Conservation (phyloP, 2,113 vertebrate genomes). For the Agapornis roseicollis region DNA sequence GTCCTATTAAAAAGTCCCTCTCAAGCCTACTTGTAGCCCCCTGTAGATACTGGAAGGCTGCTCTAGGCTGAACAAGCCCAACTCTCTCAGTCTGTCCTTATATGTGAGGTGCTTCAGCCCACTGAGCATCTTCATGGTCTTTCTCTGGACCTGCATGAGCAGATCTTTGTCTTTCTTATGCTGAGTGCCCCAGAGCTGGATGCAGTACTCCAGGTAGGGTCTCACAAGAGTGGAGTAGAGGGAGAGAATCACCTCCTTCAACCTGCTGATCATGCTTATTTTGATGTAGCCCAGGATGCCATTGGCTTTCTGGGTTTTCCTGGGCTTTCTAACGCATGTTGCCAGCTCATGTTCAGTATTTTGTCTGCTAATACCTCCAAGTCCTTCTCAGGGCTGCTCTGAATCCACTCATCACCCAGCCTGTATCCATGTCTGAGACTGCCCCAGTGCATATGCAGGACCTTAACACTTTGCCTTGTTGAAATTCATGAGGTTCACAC, state of each 20-base stretch:
- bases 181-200: neutral
- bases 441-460: neutral
- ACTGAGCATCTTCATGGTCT: neutral
- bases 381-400: neutral
- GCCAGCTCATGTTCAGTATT: neutral
- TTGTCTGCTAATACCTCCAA: neutral
- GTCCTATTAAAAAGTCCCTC: neutral
- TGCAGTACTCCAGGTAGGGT: neutral
- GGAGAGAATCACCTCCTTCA: neutral
- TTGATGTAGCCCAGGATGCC: neutral
- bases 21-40: neutral
- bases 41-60: neutral
- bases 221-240: neutral
- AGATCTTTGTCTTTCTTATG: neutral
- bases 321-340: rapidly evolving
- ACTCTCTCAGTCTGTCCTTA: neutral
- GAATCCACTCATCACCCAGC: neutral
- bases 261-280: neutral
- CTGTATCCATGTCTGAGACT: neutral
- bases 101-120: neutral
- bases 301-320: neutral
- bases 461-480: neutral
- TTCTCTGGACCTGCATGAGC: neutral
- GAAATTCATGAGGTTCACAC: rapidly evolving
- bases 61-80: neutral